A percentile compares a stretch with the other conserved stretches of the same genome.
Conservation (phyloP, 2,888 invertebrate species). For the Griposia aprilina region DNA sequence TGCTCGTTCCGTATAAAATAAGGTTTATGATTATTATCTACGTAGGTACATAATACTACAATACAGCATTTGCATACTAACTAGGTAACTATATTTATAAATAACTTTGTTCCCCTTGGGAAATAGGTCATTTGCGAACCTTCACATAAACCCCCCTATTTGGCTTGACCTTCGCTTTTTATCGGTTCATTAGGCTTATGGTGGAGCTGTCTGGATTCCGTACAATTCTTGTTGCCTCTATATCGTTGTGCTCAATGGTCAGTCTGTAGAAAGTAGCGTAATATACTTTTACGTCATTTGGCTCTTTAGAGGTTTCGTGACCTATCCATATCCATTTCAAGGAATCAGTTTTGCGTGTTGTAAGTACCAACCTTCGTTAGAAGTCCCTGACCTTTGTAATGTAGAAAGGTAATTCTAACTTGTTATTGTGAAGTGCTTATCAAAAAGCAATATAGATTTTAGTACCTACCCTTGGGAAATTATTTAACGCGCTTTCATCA, state of each 20-base stretch:
- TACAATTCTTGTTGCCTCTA: constrained; percentile 31
- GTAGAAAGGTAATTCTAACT: constrained; percentile 25
- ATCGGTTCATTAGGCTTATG: constrained; percentile 50
- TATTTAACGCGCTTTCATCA: constrained; percentile 9
- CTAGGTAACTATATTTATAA: constrained; percentile 25
- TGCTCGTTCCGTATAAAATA: constrained; percentile 11
- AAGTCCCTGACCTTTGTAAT: constrained; percentile 61
- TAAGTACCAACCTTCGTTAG: constrained; percentile 31
- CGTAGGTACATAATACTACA: background rate
- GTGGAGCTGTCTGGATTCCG: constrained; percentile 16
- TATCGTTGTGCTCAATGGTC: constrained; percentile 14
- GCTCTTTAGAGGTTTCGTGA: constrained; percentile 53
- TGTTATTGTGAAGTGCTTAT: constrained; percentile 36
- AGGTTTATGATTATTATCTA: constrained; percentile 34
- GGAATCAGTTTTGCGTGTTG: constrained; percentile 59
- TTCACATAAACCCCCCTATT: constrained; percentile 38
- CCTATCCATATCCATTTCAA: constrained; percentile 53
- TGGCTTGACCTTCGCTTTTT: constrained; percentile 54
- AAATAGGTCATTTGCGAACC: constrained; percentile 57
- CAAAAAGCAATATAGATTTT: constrained; percentile 14
- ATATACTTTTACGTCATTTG: constrained; percentile 31
- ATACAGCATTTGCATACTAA: constrained; percentile 37
- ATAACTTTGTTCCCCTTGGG: constrained; percentile 37
- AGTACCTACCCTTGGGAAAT: constrained; percentile 2
- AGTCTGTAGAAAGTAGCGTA: constrained; percentile 29